A percentile compares a stretch with the other conserved stretches of the same genome.
These are phyloP conservation scores for Stichodactyla mertensii DNA, from an alignment of 64 coral and sea anemone species.

Conservation along the genomic window DNA sequence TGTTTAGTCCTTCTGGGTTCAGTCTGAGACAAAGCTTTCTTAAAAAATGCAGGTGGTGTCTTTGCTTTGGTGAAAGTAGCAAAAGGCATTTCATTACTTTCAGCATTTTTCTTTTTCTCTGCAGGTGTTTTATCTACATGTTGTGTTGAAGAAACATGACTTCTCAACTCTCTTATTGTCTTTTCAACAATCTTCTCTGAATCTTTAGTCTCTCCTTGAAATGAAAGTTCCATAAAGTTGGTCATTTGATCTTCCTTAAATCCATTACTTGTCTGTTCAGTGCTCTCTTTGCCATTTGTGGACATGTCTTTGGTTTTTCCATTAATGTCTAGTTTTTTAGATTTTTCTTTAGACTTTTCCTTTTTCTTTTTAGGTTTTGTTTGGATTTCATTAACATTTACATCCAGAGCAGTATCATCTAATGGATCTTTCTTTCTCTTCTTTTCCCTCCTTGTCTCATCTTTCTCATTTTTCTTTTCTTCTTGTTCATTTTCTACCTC, in stretches of 20 bases:
- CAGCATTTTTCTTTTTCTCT: background rate
- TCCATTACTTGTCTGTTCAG: background rate
- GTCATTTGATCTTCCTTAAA: background rate
- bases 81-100: constrained; percentile 26
- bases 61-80: constrained; percentile 50
- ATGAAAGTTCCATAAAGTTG: background rate
- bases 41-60: constrained; percentile 54
- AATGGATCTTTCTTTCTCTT: background rate
- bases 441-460: background rate
- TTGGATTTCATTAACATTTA: background rate
- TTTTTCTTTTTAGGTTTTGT: constrained; percentile 10
- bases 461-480: background rate
- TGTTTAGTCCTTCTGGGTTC: constrained; percentile 33
- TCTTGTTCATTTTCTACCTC: background rate
- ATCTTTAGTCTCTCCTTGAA: background rate
- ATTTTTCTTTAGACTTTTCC: background rate
- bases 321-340: background rate
- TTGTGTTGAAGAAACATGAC: background rate
- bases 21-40: constrained; percentile 24
- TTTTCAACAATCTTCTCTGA: constrained; percentile 8
- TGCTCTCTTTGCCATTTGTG: background rate
- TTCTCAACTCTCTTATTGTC: constrained; percentile 4
- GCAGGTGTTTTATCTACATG: background rate
- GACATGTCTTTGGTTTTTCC: background rate
- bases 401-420: background rate